These are phyloP conservation scores for Drosophila leonis DNA, from an alignment of 2,888 invertebrate genomes.

Conservation along the genomic window DNA sequence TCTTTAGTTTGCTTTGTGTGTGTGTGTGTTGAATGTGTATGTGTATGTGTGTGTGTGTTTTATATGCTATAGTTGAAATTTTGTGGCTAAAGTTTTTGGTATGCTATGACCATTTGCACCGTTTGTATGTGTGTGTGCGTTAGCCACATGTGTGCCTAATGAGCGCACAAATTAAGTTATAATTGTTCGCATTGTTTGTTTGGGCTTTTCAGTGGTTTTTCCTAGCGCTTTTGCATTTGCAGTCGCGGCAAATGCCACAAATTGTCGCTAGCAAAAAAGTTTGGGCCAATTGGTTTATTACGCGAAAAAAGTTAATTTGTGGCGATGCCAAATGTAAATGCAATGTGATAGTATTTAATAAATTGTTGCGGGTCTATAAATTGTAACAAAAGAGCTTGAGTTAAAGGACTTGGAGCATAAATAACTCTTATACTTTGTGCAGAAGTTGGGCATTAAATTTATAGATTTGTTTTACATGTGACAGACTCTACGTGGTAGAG, in stretches of 20 bases:
- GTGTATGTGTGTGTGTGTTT: conserved; percentile 31
- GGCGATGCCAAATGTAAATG: conserved; percentile 28
- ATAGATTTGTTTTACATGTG: too few species aligned
- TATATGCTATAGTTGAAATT: conserved; percentile 57
- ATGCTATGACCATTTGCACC: conserved; percentile 9
- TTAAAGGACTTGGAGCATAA: too few species aligned
- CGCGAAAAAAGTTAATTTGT: conserved; percentile 62
- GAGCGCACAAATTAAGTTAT: conserved; percentile 82
- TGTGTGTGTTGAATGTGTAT: conserved; percentile 19
- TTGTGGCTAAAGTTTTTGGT: conserved; percentile 63
- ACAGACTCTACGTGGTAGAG: too few species aligned
- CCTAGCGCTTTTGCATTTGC: conserved; percentile 56
- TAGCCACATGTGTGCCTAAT: conserved; percentile 77
- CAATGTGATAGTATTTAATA: conserved; percentile 12
- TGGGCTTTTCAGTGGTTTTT: conserved; percentile 52
- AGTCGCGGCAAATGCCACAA: conserved; percentile 26
- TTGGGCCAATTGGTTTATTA: conserved; percentile 41
- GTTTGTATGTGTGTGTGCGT: conserved; percentile 31
- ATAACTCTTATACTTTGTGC: too few species aligned
- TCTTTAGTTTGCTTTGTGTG: conserved; percentile 74
- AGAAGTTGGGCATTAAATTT: too few species aligned
- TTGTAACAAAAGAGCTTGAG: not conserved
- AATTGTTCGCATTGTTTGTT: conserved; percentile 77
- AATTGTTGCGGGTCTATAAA: conserved; percentile 4
- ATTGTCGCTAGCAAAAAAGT: conserved; percentile 38